These are phyloP conservation scores for Leptopilina drosophilae DNA, from an alignment of 2,888 invertebrate species.

Conservation along the genomic window DNA sequence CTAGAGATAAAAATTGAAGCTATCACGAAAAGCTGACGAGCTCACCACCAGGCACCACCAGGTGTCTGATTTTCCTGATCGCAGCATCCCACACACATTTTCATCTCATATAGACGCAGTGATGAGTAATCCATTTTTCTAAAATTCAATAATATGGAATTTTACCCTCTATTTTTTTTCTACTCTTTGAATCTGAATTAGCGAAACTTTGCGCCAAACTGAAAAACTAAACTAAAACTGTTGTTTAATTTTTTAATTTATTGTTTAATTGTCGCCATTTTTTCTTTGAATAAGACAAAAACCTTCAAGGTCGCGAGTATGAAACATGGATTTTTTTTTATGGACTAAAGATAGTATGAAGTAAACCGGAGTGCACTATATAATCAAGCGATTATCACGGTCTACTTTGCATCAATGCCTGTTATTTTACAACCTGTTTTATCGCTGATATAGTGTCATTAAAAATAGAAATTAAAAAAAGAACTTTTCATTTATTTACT, in stretches of 20 bases:
- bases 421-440: conserved; percentile 15
- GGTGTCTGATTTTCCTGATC: conserved; percentile 10
- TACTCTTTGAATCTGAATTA: too few species aligned
- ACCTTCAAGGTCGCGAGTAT: conserved; percentile 9
- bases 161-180: too few species aligned
- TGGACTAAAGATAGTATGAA: conserved; percentile 22
- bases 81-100: neutral
- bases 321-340: conserved; percentile 13
- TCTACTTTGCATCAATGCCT: conserved; percentile 27
- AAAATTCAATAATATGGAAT: neutral
- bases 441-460: conserved; percentile 2
- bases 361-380: conserved; percentile 17
- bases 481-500: neutral
- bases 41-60: conserved; percentile 9
- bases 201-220: too few species aligned
- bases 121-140: conserved; percentile 8
- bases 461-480: conserved; percentile 20
- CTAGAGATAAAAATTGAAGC: neutral
- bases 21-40: neutral
- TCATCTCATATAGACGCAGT: neutral
- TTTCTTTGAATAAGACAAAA: neutral
- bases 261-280: neutral
- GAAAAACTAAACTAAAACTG: too few species aligned
- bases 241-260: too few species aligned
- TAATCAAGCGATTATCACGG: conserved; percentile 38